Conservation (phyloP, 1,140 invertebrate genomes). For the Pseudomyrmex gracilis region DNA sequence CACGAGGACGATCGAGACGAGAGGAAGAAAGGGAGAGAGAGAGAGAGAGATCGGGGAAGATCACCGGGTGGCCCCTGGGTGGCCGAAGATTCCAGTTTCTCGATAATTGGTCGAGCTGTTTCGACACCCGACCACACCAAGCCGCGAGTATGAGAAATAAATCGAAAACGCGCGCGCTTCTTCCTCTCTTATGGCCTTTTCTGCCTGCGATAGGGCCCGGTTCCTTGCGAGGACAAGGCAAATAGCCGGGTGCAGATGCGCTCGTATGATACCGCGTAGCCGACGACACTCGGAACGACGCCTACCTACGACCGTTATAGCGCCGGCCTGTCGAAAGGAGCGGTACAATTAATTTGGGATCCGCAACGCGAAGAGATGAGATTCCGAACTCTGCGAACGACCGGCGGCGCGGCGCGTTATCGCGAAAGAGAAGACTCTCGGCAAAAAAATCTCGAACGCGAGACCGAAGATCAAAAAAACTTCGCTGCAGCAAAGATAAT, state of each 20-base stretch:
- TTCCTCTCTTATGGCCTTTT: constrained; percentile 34
- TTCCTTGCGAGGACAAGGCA: neutral
- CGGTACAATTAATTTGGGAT: constrained; percentile 65
- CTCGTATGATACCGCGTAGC: constrained; percentile 62
- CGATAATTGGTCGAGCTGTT: constrained; percentile 86
- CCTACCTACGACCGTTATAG: constrained; percentile 73
- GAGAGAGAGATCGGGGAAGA: constrained; percentile 38
- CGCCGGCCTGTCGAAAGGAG: constrained; percentile 59
- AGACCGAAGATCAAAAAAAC: neutral
- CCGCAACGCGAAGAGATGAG: constrained; percentile 12
- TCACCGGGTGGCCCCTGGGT: constrained; percentile 79
- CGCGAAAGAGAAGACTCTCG: neutral
- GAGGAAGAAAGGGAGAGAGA: constrained; percentile 59
- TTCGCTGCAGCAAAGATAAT: too few species aligned
- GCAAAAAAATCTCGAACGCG: neutral
- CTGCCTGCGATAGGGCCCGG: constrained; percentile 17
- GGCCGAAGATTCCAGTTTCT: constrained; percentile 85
- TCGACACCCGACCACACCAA: constrained; percentile 84
- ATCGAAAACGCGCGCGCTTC: constrained; percentile 53
- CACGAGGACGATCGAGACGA: constrained; percentile 15
- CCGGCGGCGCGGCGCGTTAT: neutral
- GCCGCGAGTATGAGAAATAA: constrained; percentile 81
- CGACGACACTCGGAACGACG: constrained; percentile 69
- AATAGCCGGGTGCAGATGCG: constrained; percentile 54
- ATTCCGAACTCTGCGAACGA: constrained; percentile 13